phyloP scores from a whole-genome alignment of 2,113 vertebrate genomes.

The Sterna hirundo region DNA sequence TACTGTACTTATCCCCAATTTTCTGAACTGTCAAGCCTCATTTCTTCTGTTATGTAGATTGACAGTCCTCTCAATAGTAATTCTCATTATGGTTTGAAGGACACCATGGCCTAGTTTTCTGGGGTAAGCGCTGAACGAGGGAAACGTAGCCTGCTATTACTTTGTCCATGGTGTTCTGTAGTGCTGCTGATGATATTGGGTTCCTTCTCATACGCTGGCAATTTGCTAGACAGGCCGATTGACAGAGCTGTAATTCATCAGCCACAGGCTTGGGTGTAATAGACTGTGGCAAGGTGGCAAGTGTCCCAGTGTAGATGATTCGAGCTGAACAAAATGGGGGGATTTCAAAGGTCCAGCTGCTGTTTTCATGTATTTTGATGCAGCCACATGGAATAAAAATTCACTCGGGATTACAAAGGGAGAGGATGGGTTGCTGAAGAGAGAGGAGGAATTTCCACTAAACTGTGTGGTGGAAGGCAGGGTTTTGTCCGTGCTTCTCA shows the following conservation, averaged over 20 bases:
- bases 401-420: background rate
- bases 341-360: background rate
- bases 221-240: background rate
- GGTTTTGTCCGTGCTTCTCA: background rate
- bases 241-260: conserved; percentile 35
- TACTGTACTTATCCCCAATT: conserved; percentile 40
- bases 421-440: background rate
- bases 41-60: conserved; percentile 42
- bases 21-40: conserved; percentile 45
- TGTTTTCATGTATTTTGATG: background rate
- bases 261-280: background rate
- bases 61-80: background rate
- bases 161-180: background rate
- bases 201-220: background rate
- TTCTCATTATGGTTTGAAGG: conserved; percentile 52
- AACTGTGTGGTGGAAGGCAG: background rate
- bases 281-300: background rate
- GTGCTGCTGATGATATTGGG: background rate
- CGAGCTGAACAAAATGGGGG: fast-evolving
- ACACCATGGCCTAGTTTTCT: conserved; percentile 31
- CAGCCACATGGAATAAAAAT: background rate
- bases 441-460: background rate
- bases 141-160: background rate
- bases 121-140: background rate
- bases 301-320: background rate